These are phyloP conservation scores for Eriocheir sinensis DNA, from an alignment of 1,140 invertebrate species.

Conservation along the genomic window DNA sequence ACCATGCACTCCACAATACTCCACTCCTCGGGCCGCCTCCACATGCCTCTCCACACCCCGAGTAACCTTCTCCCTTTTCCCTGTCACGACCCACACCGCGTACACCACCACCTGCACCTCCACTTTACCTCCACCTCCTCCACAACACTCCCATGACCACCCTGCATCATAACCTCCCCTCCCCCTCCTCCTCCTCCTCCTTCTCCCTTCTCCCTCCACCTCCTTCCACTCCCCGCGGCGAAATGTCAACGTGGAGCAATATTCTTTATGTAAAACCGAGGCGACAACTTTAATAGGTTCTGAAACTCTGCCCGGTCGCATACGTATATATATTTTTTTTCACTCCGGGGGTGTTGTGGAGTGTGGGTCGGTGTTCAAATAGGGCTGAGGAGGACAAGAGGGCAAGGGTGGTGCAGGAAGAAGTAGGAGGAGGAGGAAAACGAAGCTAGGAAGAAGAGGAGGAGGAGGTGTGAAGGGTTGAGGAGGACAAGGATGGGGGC, in stretches of 20 bases:
- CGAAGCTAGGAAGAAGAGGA: too few relatives aligned
- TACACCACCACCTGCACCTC: too few relatives aligned
- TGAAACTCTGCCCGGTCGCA: constrained; percentile 8
- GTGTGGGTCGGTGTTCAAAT: not conserved
- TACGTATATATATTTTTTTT: too few relatives aligned
- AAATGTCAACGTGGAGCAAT: constrained; percentile 4
- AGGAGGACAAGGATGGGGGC: not conserved
- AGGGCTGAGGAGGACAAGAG: not conserved
- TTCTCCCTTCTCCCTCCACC: not conserved
- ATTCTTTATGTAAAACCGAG: constrained; percentile 16
- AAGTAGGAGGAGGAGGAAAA: not conserved
- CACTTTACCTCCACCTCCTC: not conserved
- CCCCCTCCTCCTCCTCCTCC: not conserved
- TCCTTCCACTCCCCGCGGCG: not conserved
- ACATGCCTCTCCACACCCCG: not conserved
- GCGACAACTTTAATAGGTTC: constrained; percentile 1
- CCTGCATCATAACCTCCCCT: not conserved
- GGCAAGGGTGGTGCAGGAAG: not conserved
- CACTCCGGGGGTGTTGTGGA: not conserved
- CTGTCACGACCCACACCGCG: too few relatives aligned
- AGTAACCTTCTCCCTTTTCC: too few relatives aligned
- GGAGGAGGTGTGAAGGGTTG: not conserved
- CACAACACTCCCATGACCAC: not conserved
- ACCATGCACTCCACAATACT: not conserved
- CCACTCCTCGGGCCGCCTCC: not conserved